A percentile compares a stretch with the other conserved stretches of the same genome.
Conservation (phyloP, 2,888 invertebrate genomes). For the Tyria jacobaeae region DNA sequence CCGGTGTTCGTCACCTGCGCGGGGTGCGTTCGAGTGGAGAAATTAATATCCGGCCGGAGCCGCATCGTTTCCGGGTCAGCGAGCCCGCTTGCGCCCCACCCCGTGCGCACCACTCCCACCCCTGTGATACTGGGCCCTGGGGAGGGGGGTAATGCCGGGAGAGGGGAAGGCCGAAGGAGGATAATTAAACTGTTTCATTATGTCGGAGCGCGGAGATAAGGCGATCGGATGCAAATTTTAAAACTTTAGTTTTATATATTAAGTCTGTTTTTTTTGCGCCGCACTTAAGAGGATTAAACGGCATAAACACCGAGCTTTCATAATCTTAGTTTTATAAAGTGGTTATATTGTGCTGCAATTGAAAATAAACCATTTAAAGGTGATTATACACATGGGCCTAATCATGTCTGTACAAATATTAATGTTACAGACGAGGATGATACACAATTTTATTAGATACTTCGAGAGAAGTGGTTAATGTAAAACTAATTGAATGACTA, state of each 20-base stretch:
- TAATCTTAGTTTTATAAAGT: neutral
- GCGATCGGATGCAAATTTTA: conserved; percentile 49
- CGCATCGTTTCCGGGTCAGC: conserved; percentile 72
- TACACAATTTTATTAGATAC: neutral
- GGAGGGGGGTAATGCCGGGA: conserved; percentile 21
- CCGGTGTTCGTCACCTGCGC: conserved; percentile 52
- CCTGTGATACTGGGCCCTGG: neutral
- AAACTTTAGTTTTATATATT: conserved; percentile 42
- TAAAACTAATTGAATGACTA: conserved; percentile 1
- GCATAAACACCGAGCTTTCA: neutral
- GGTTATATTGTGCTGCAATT: neutral
- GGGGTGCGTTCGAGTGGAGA: conserved; percentile 69
- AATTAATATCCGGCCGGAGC: conserved; percentile 74
- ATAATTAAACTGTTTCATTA: conserved; percentile 72
- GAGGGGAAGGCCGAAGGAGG: conserved; percentile 51
- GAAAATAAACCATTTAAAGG: neutral
- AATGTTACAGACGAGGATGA: neutral
- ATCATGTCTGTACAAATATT: neutral
- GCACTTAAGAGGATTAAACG: conserved; percentile 5
- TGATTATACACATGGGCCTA: neutral
- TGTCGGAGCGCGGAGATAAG: conserved; percentile 54
- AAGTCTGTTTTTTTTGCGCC: conserved; percentile 13
- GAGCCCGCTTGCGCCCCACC: conserved; percentile 42
- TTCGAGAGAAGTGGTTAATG: neutral
- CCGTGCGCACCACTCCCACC: neutral